Evolutionary conservation across 2,888 invertebrate genomes (phyloP), one percentile per base, ranked within the genome.

Genomic region (Aphidoletes aphidimyza): DNA sequence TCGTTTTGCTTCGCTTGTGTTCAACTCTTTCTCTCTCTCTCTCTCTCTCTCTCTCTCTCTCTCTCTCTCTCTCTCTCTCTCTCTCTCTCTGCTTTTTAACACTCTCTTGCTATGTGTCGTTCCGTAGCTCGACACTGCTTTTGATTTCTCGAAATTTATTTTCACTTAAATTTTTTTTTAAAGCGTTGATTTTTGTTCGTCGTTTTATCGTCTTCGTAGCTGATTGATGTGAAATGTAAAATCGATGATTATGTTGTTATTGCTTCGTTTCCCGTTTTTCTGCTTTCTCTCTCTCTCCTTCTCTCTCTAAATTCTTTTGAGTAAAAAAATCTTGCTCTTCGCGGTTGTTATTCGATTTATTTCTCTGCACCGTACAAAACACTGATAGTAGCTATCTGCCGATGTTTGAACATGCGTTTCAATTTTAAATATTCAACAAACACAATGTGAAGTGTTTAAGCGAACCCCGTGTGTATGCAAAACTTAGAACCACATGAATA

Each of bases 211-310:
- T 69, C 69, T 26, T 69, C 69, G 69, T 69, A 69, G 30, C 69
- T 69, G 69, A 69, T 69, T 30, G 34, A 69, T 69, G 69, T 69
- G 69, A 54, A n/a, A 54, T 69, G 26, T 69, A 34, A 69, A 69
- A 69, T 69, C 69, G 69, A 69, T 69, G 69, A 69, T 30, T 69
- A 69, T 69, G 69, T 69, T 69, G 8, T 69, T 69, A 69, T 69
- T 69, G 34, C 69, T 69, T 69, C 69, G 30, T 26, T 69, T 30
- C 14, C 9, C 69, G 69, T 22, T 22, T 9, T 22, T 22, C 22
- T 22, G n/a, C 22, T 22, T 9, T 14, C 5, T 54, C 54, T 54
- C 22, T 22, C 14, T 54, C 54, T 54, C 5, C 22, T 22, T 39
- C 39, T 8, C 39, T 39, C 39, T 8, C 39, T 39, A 39, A 8